Base-by-base conservation (phyloP, 1,140 invertebrate genomes). In the Drosophila willistoni region DNA sequence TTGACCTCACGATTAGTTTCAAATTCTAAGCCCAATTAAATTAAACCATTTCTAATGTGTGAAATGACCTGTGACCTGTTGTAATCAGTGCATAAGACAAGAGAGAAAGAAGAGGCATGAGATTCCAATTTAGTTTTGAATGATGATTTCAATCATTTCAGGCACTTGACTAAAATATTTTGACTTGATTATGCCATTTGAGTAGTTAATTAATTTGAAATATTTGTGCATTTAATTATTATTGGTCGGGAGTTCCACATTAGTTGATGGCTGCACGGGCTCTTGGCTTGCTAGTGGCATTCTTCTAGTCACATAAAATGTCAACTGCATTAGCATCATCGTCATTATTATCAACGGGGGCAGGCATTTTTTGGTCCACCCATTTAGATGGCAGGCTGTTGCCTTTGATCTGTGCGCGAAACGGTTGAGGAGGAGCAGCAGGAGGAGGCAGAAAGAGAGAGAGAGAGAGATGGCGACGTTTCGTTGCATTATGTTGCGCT, bases 271-370 rank as follows among this genome's bases (percentile, higher is more conserved):
- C 34, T n/a, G 19, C 19, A 7, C 10, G 3, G 36, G 10, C 36
- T n/a, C 22, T 22, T 51, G 44, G 44, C 44, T 51, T 22, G 44
- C 17, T 12, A 19, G 14, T 33, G 29, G 57, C 75, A 70, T 76
- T 85, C 77, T 71, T 59, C 51, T 79, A 51, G 77, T 68, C 72
- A 64, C 81, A 85, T 85, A 81, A 84, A 84, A 81, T 85, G 81
- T 85, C 81, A 85, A 85, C 81, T 85, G 81, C 81, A 85, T 85
- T 85, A 85, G 81, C 81, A 71, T 85, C 81, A 81, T 81, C 77
- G 68, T 85, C 81, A 81, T 81, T 74, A 78, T 78, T 85, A 78
- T 85, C 75, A 76, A 42, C 56, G 25, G 57, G 80, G 71, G 74
- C 44, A 51, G 81, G 85, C 77, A 84, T 70, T 77, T 71, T 77